A percentile compares a stretch with the other conserved stretches of the same genome.
Evolutionary conservation across 2,113 vertebrate genomes (phyloP).

Genomic region (Ranitomeya imitator): DNA sequence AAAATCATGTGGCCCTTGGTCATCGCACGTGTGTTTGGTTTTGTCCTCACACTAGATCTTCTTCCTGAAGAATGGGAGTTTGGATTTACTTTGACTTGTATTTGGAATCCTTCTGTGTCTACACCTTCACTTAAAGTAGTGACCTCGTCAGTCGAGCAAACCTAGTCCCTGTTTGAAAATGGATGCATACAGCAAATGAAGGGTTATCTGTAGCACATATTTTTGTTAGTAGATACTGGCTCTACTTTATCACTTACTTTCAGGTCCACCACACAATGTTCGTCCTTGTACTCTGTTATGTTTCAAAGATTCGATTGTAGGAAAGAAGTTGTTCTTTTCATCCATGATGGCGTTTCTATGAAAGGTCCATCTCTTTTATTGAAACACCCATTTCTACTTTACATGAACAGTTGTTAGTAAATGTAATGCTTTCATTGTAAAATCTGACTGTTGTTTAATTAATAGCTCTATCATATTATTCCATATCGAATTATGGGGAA

Average conservation of each 20-base stretch:
- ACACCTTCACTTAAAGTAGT: neutral
- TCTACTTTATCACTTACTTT: neutral
- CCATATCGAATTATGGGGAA: neutral
- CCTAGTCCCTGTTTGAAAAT: neutral
- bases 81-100: too few relatives aligned
- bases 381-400: neutral
- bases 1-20: too few relatives aligned
- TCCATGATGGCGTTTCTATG: neutral
- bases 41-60: too few relatives aligned
- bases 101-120: too few relatives aligned
- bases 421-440: neutral
- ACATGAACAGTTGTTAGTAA: neutral
- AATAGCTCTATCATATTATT: neutral
- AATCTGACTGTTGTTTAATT: neutral
- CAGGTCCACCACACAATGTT: neutral
- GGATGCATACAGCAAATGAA: neutral
- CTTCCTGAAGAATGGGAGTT: too few relatives aligned
- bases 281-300: neutral
- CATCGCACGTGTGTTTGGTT: too few relatives aligned
- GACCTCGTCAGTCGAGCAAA: neutral
- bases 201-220: neutral
- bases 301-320: neutral
- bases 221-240: neutral
- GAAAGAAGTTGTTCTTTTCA: neutral
- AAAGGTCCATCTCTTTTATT: neutral